These are phyloP conservation scores for Cercopithecus mona DNA, from an alignment of 2,113 vertebrate species.

Conservation along the genomic window DNA sequence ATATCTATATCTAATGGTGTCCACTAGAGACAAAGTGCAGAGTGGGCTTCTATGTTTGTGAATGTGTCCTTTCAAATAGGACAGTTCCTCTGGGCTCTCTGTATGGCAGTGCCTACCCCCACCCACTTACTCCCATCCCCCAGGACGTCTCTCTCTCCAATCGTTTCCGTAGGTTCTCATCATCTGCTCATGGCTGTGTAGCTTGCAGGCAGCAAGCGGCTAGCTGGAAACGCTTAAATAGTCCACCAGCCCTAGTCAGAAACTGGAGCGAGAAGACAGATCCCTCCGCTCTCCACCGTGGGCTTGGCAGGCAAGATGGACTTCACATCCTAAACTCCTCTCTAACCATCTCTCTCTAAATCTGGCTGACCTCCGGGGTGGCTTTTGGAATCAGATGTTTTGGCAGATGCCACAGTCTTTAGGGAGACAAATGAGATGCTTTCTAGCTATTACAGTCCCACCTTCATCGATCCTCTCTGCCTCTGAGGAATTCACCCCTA, in stretches of 20 bases:
- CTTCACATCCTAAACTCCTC: background rate
- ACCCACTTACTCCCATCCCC: fast-evolving
- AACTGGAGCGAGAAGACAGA: background rate
- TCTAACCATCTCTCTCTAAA: background rate
- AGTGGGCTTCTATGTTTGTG: background rate
- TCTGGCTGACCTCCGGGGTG: slow-evolving; percentile 22
- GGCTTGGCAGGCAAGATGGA: slow-evolving; percentile 45
- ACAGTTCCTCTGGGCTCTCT: background rate
- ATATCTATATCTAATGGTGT: background rate
- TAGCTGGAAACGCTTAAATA: background rate
- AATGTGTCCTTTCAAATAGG: background rate
- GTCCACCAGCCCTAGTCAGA: background rate
- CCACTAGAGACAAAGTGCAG: background rate
- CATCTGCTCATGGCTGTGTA: slow-evolving; percentile 86
- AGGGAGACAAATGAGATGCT: slow-evolving; percentile 58
- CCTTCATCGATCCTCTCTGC: slow-evolving; percentile 39
- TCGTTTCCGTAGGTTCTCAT: slow-evolving; percentile 84
- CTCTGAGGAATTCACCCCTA: slow-evolving; percentile 57
- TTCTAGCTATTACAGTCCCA: slow-evolving; percentile 50
- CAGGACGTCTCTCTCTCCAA: slow-evolving; percentile 81
- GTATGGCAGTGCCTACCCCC: fast-evolving
- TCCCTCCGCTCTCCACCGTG: background rate
- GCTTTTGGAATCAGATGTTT: slow-evolving; percentile 67
- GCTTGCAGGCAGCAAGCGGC: slow-evolving; percentile 71
- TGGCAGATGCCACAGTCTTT: slow-evolving; percentile 67